Base-by-base conservation (phyloP, 2,797 vertebrate species). In the Tamandua tetradactyla region DNA sequence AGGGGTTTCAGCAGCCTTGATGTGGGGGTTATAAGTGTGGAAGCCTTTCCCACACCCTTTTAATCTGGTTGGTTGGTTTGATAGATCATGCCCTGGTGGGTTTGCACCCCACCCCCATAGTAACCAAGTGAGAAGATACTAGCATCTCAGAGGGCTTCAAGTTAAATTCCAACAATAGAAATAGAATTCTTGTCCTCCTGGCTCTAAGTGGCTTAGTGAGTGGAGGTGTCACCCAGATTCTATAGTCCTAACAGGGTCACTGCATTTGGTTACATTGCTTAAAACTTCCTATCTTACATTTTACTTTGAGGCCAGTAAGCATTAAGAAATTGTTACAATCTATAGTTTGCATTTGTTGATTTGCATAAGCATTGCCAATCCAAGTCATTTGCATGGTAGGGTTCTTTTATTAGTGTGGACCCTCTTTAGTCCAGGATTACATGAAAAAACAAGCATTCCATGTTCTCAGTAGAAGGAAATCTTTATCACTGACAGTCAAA, bases 1-100 rank as follows among this genome's bases (percentile, higher is more conserved):
- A 89, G 66, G 8, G 79, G 87, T 93, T 93, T 95, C 90, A 85
- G 72, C 30, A 83, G 82, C 83, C 93, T 96, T 95, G 87, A 95
- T 96, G 94, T 95, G 89, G 93, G 84, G 72, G 37, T 37, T 94
- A 4, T 69, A 62, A 78, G 52, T 90, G 57, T 91, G 62, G 62
- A 87, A 55, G 49, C 37, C 44, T 93, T 87, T 74, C 61, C 78
- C 89, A 89, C 75, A 89, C 87, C 42, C 85, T 80, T 97, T 95
- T 95, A 95, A 96, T 95, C 93, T 93, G 72, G 89, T 91, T 96
- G 83, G 61, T 93, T 95, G 47, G 75, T 95, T 95, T 89, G 87
- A 44, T 95, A 89, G 75, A 95, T 40, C 81, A 15, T 93, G n/a
- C 22, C 68, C 75, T 89, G 87, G 79, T 93, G 96, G 80, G 91